Percentiles rank a stretch among this genome's conserved stretches.
phyloP scores from a whole-genome alignment of 2,888 invertebrate genomes.

The Chrysolina americana region DNA sequence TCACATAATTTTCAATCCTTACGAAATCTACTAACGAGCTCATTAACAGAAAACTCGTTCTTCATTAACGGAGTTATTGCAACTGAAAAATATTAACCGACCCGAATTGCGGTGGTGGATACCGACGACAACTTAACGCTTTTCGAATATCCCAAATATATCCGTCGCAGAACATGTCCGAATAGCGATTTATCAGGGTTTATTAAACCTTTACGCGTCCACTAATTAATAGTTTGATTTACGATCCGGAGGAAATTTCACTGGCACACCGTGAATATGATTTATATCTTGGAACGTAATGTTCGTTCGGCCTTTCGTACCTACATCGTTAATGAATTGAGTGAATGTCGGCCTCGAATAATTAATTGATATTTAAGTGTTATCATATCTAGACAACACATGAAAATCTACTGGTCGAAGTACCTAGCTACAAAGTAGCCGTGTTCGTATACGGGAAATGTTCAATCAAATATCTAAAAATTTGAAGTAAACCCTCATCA shows the following conservation, averaged over 20 bases:
- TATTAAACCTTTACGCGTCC: conserved; percentile 47
- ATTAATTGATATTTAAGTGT: conserved; percentile 6
- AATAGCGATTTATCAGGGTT: conserved; percentile 46
- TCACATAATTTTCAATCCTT: not conserved
- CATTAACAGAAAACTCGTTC: not conserved
- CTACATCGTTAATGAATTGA: conserved; percentile 21
- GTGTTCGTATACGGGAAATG: not conserved
- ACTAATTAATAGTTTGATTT: conserved; percentile 52
- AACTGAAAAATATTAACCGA: not conserved
- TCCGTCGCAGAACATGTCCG: conserved; percentile 37
- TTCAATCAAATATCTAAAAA: too few relatives aligned
- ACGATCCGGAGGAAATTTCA: conserved; percentile 47
- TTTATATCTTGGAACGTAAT: conserved; percentile 38
- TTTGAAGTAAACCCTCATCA: too few relatives aligned
- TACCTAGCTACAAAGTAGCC: not conserved
- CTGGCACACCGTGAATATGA: conserved; percentile 48
- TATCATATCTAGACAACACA: not conserved
- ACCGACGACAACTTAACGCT: conserved; percentile 4
- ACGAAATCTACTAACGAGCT: not conserved
- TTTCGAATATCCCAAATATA: conserved; percentile 25
- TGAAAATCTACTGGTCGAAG: not conserved
- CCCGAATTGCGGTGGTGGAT: not conserved
- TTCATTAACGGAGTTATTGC: not conserved
- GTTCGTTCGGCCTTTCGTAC: conserved; percentile 19
- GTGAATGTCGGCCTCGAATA: conserved; percentile 12